These are phyloP conservation scores for Notodonta dromedarius DNA, from an alignment of 2,888 invertebrate species.

Conservation along the genomic window DNA sequence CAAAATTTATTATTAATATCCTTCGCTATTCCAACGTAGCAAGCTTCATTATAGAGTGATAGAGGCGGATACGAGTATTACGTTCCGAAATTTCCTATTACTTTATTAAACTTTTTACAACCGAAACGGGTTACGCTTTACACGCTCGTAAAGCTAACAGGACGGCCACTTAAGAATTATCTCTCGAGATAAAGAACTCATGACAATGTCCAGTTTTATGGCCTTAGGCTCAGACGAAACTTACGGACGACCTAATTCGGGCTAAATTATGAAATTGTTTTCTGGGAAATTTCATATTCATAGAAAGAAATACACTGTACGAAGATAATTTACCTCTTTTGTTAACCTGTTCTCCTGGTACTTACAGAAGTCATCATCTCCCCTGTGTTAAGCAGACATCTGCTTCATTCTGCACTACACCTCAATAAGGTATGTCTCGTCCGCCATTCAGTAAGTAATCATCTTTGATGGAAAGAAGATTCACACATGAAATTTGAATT, in stretches of 20 bases:
- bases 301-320: no score
- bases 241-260: not conserved
- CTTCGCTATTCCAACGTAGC: no score
- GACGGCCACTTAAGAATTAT: constrained; percentile 62
- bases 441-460: not conserved
- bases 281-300: no score
- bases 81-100: constrained; percentile 18
- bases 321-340: no score
- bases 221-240: not conserved
- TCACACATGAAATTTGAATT: not conserved
- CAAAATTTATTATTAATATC: no score
- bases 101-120: constrained; percentile 44
- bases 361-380: no score
- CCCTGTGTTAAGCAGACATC: no score
- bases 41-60: no score
- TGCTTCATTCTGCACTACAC: no score
- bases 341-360: no score
- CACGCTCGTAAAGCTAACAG: constrained; percentile 53
- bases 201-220: constrained; percentile 53
- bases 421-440: not conserved
- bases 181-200: constrained; percentile 61
- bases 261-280: not conserved
- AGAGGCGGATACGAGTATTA: no score
- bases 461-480: not conserved
- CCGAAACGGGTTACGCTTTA: constrained; percentile 41